Evolutionary conservation across 2,888 invertebrate species (phyloP).

Genomic region (Pachliopta kotzebuea): DNA sequence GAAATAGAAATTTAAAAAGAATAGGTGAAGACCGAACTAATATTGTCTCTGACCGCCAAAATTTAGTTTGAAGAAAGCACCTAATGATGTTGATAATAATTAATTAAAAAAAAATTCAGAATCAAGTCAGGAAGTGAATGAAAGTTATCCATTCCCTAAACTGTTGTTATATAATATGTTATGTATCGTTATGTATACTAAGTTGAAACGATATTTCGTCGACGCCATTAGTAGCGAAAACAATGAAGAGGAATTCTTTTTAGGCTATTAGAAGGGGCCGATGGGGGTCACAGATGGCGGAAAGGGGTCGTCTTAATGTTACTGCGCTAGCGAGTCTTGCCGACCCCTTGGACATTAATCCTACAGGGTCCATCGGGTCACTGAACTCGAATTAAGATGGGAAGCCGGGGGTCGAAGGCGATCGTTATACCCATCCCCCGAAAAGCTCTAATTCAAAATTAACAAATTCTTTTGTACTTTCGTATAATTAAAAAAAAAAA

Average conservation of each 20-base stretch:
- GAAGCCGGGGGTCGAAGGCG: slow-evolving; percentile 52
- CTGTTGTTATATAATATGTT: background rate
- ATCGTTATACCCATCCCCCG: slow-evolving; percentile 43
- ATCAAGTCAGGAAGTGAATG: background rate
- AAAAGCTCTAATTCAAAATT: slow-evolving; percentile 18
- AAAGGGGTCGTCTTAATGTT: slow-evolving; percentile 76
- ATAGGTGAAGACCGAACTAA: too few species aligned
- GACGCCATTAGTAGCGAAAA: slow-evolving; percentile 12
- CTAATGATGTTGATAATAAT: too few species aligned
- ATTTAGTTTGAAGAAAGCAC: too few species aligned
- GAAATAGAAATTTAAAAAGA: too few species aligned
- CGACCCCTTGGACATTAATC: slow-evolving; percentile 74
- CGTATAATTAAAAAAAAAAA: too few species aligned
- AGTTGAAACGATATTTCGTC: slow-evolving; percentile 5
- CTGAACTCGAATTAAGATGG: slow-evolving; percentile 71
- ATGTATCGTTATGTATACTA: background rate
- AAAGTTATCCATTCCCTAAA: background rate
- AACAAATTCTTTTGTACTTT: background rate
- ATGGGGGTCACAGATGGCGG: slow-evolving; percentile 61
- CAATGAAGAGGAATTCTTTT: slow-evolving; percentile 27
- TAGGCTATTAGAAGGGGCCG: slow-evolving; percentile 23
- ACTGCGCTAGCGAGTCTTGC: slow-evolving; percentile 71
- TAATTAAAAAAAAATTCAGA: too few species aligned
- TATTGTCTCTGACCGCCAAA: too few species aligned
- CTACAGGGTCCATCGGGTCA: slow-evolving; percentile 68